phyloP scores from a whole-genome alignment of 2,797 vertebrate genomes.

The Coregonus sp. region DNA sequence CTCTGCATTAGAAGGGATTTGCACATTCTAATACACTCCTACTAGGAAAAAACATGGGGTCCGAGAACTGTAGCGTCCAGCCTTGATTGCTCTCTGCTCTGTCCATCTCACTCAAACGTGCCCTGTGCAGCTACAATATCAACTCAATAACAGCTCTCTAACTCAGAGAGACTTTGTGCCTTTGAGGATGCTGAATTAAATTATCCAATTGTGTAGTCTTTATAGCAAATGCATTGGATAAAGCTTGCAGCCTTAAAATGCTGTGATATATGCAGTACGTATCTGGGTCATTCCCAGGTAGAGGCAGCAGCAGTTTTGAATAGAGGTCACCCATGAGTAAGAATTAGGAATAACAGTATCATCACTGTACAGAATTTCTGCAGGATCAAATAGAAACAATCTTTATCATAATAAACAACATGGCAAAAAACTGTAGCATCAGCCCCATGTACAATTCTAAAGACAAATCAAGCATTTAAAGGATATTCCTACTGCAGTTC shows the following conservation, averaged over 20 bases:
- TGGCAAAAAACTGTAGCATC: background rate
- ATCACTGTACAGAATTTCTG: background rate
- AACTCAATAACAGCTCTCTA: background rate
- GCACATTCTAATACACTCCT: background rate
- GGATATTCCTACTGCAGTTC: background rate
- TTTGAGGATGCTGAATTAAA: background rate
- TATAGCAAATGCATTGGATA: background rate
- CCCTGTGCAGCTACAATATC: background rate
- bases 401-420: background rate
- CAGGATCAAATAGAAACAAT: background rate
- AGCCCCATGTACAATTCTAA: background rate
- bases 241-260: background rate
- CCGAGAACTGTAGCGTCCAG: background rate
- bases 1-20: constrained; percentile 8
- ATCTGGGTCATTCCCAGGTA: background rate
- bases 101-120: background rate
- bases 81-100: background rate
- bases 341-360: background rate
- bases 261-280: background rate
- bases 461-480: constrained; percentile 3
- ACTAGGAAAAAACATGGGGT: background rate
- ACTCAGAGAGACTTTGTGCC: background rate
- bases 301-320: background rate
- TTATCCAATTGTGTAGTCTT: background rate
- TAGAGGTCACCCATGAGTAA: background rate